Conservation (phyloP, 2,888 invertebrate genomes). For the Cremastinae sp. region DNA sequence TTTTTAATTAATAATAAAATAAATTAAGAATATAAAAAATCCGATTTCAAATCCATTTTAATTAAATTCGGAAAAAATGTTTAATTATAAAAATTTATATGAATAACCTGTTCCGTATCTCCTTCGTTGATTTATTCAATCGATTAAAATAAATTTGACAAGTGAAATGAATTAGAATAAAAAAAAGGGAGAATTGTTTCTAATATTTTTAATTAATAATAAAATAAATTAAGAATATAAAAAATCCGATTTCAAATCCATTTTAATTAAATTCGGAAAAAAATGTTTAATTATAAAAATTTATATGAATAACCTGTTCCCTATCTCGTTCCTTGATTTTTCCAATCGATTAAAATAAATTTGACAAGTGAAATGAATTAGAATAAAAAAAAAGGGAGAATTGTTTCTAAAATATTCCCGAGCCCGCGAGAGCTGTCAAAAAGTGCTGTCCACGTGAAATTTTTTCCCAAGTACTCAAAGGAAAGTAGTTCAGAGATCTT, state of each 20-base stretch:
- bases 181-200: background rate
- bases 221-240: too few relatives aligned
- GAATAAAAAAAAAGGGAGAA: background rate
- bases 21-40: too few relatives aligned
- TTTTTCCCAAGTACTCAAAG: background rate
- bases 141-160: slow-evolving; percentile 1
- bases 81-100: background rate
- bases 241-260: too few relatives aligned
- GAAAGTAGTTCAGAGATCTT: slow-evolving; percentile 26
- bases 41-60: too few relatives aligned
- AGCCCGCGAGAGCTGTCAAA: too few relatives aligned
- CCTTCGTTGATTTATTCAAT: background rate
- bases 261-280: too few relatives aligned
- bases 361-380: background rate
- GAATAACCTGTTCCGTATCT: too few relatives aligned
- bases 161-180: background rate
- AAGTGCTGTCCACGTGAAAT: background rate
- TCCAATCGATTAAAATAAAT: background rate
- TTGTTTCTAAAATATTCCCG: background rate
- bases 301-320: too few relatives aligned
- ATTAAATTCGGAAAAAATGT: too few relatives aligned
- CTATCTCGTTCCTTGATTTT: background rate
- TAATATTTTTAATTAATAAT: too few relatives aligned
- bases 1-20: too few relatives aligned
- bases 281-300: background rate